A percentile compares a stretch with the other conserved stretches of the same genome.
Conservation (phyloP, 2,888 invertebrate genomes). For the Callimorpha dominula region DNA sequence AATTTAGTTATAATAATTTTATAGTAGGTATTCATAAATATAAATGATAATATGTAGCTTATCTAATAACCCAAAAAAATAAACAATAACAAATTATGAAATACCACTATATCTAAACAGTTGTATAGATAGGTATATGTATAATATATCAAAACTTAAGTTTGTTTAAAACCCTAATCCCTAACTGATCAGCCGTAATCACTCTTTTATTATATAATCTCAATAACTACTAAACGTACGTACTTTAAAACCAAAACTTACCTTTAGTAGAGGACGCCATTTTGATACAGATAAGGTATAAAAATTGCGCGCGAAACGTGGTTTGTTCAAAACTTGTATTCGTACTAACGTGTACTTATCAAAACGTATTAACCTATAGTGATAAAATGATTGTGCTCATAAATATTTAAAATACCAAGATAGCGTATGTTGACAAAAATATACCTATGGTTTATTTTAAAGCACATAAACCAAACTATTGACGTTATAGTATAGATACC, state of each 20-base stretch:
- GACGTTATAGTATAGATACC: too few relatives aligned
- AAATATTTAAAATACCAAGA: conserved; percentile 26
- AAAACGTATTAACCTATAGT: conserved; percentile 35
- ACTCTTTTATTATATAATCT: neutral
- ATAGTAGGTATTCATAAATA: neutral
- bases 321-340: conserved; percentile 42
- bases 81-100: conserved; percentile 3
- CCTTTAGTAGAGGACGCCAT: conserved; percentile 61
- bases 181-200: neutral
- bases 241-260: conserved; percentile 39
- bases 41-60: neutral
- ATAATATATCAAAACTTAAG: neutral
- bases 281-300: conserved; percentile 19
- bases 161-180: neutral
- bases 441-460: neutral
- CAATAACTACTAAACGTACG: neutral
- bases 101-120: neutral
- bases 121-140: neutral
- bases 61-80: neutral
- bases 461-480: neutral
- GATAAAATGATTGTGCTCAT: conserved; percentile 31
- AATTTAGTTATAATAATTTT: neutral
- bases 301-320: conserved; percentile 45
- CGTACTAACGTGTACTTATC: conserved; percentile 54
- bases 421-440: conserved; percentile 16